Evolutionary conservation across 2,797 vertebrate genomes (phyloP), one percentile per base, ranked within the genome.

Genomic region (Periophthalmus magnuspinnatus): DNA sequence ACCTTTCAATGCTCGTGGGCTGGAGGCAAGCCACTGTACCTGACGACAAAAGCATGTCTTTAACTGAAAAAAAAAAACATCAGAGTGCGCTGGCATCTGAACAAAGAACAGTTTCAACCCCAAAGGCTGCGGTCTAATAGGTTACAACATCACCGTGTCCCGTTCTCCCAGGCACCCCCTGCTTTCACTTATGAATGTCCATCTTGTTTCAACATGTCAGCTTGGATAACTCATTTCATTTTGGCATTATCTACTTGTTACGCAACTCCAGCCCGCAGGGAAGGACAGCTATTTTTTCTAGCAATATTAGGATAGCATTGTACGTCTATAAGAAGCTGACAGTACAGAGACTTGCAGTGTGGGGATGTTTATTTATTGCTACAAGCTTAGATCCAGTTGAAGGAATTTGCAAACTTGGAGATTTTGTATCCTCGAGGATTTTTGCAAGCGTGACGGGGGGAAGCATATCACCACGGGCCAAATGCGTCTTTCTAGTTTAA

Each of bases 191-290:
- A 72, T 67, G 70, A 75, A 76, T 72, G 72, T 68, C 68, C 52
- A 68, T 81, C 81, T 72, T 84, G 83, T 78, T 79, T 75, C 66
- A 76, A 84, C 85, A 72, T 88, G 86, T 82, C 76, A 76, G 60
- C 71, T 83, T 86, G 75, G 76, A 81, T 85, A 89, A 85, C 67
- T 75, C 65, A 33, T 59, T 64, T 52, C 10, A 7, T 76, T 86
- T 64, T 70, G 22, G 62, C 61, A 47, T 64, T 34, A 57, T 76
- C 72, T 70, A 13, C 0, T 6, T 71, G 64, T 76, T 75, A 74
- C 59, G 67, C 69, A 84, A 78, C 69, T 14, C 2, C 1, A 3
- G 64, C 63, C 63, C 24, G 58, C 41, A 55, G 3, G 21, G 34
- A 78, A 17, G 17, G 54, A 14, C 8, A 65, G 17, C 5, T n/a